Base-by-base conservation (phyloP, 2,888 invertebrate genomes). In the Agrotis clavis region DNA sequence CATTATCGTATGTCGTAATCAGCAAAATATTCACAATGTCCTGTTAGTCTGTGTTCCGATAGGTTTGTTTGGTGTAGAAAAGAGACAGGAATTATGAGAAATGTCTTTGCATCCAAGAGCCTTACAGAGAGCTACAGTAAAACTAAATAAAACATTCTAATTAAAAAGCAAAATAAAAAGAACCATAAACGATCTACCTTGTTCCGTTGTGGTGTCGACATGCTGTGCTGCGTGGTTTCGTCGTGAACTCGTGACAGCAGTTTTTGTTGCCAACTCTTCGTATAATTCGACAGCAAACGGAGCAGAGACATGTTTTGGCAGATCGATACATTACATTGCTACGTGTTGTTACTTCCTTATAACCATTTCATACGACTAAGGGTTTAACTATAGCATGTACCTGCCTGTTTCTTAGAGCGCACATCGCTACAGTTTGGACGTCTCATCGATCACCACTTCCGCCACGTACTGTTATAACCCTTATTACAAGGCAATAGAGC, bases 361-460 rank as follows among this genome's bases (percentile, higher is more conserved):
- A 56, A 4, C 14, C n/a, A 21, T 35, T 51, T 35, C 11, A 35
- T 35, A n/a, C 19, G 11, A 35, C 16, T 30, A 19, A 51, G 1
- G 6, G n/a, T 57, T 35, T 2, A 30, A n/a, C n/a, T 54, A 54
- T 18, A 54, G 11, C 25, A 54, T 9, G 62, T 11, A 21, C 14
- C 9, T 5, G 25, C 1, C 14, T 16, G 41, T 54, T 19, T 45
- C 41, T 41, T 41, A 41, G 41, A 41, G 18, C 18, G 18, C 4
- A 19, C 53, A 56, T 25, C 13, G 25, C 48, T 30, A 48, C 19
- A 30, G 5, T n/a, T 35, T 41, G 41, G 41, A 41, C 11, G 41
- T 41, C 41, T 41, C 41, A 54, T 77, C 72, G 48, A 77, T 69
- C 70, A 77, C 35, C n/a, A 13, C n/a, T 50, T 50, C 57, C 51